A percentile compares a stretch with the other conserved stretches of the same genome.
Evolutionary conservation across 2,797 vertebrate genomes (phyloP).

Genomic region (Pelobates cultripes): DNA sequence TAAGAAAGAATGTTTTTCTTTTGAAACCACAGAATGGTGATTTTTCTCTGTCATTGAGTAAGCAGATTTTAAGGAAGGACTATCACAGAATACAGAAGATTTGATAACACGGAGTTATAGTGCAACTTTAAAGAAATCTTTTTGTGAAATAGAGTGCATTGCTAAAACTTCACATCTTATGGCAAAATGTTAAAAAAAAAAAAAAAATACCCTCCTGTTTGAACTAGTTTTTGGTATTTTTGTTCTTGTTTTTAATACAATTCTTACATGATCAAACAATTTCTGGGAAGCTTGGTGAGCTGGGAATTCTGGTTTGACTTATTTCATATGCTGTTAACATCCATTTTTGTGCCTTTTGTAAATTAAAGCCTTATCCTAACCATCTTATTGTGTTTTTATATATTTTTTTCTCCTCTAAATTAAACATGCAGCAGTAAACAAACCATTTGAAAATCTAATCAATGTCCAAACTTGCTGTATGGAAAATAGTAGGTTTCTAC

Average conservation of each 20-base stretch:
- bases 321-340: constrained; percentile 22
- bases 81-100: too few relatives aligned
- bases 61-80: too few relatives aligned
- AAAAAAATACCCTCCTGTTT: too few relatives aligned
- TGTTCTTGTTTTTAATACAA: neutral
- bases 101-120: too few relatives aligned
- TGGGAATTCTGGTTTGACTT: neutral
- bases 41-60: too few relatives aligned
- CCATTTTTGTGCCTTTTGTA: constrained; percentile 52
- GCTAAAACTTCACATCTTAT: neutral
- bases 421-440: too few relatives aligned
- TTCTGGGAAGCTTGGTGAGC: neutral
- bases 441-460: too few relatives aligned
- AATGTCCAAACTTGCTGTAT: too few relatives aligned
- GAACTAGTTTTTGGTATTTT: neutral
- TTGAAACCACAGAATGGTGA: too few relatives aligned
- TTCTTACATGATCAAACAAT: neutral
- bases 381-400: neutral
- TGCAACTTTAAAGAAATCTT: neutral
- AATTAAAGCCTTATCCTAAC: constrained; percentile 53
- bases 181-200: neutral
- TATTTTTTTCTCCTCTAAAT: neutral
- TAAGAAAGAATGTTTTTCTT: too few relatives aligned
- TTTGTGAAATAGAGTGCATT: neutral
- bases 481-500: too few relatives aligned